phyloP scores from a whole-genome alignment of 1,140 invertebrate species.

The Temnothorax curvispinosus region DNA sequence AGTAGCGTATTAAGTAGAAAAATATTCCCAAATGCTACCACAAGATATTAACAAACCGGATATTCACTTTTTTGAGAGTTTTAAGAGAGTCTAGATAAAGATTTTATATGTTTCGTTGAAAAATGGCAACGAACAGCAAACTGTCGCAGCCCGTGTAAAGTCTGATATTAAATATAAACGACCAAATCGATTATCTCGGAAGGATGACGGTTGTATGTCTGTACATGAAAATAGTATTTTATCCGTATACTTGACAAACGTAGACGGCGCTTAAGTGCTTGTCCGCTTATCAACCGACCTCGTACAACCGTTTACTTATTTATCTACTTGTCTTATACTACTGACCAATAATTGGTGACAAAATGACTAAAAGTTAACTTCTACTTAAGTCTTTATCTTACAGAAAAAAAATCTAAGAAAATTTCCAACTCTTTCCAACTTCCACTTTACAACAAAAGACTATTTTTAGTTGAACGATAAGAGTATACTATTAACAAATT shows the following conservation, averaged over 20 bases:
- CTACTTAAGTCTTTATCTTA: not conserved
- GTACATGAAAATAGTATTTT: conserved; percentile 52
- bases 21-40: not conserved
- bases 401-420: not conserved
- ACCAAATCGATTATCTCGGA: conserved; percentile 18
- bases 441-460: not conserved
- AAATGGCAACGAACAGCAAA: not conserved
- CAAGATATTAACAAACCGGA: not conserved
- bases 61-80: not conserved
- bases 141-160: not conserved
- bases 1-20: not conserved
- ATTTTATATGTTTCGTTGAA: not conserved
- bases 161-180: conserved; percentile 32
- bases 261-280: conserved; percentile 53
- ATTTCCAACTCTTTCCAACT: not conserved
- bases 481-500: not conserved
- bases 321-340: conserved; percentile 48
- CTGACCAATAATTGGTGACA: conserved; percentile 34
- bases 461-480: not conserved
- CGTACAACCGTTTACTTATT: conserved; percentile 35
- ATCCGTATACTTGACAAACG: conserved; percentile 41
- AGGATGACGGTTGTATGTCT: conserved; percentile 15
- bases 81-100: not conserved
- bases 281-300: conserved; percentile 40
- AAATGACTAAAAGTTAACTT: not conserved